Evolutionary conservation across 2,797 vertebrate species (phyloP).

Genomic region (Glossophaga mutica): DNA sequence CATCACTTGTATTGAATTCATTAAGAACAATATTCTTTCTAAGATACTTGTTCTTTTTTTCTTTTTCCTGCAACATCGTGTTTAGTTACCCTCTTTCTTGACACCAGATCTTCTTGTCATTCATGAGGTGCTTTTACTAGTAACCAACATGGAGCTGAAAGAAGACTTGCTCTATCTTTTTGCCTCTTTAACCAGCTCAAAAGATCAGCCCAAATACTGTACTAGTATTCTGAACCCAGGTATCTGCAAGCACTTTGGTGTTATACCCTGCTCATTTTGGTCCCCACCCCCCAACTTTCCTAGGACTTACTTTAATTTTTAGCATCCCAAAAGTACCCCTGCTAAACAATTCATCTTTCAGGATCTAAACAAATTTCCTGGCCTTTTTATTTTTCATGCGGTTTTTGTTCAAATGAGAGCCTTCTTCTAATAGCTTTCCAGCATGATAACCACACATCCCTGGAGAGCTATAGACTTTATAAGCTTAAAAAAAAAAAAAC

Average conservation of each 20-base stretch:
- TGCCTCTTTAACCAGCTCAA: slow-evolving; percentile 43
- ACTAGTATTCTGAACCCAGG: background rate
- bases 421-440: slow-evolving; percentile 58
- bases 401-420: slow-evolving; percentile 40
- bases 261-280: slow-evolving; percentile 18
- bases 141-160: slow-evolving; percentile 1
- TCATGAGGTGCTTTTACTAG: background rate
- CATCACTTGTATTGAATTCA: background rate
- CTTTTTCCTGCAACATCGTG: background rate
- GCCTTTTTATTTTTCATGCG: slow-evolving; percentile 43
- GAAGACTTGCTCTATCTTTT: background rate
- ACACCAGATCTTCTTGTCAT: background rate
- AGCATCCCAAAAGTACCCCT: background rate
- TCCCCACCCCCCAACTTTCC: background rate
- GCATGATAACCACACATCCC: slow-evolving; percentile 46
- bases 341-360: background rate
- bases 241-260: background rate
- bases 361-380: slow-evolving; percentile 32
- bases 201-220: background rate
- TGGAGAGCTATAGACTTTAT: background rate
- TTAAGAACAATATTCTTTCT: background rate
- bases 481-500: background rate
- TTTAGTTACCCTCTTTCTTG: background rate
- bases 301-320: slow-evolving; percentile 41
- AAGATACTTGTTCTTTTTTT: background rate